A percentile compares a stretch with the other conserved stretches of the same genome.
Conservation (phyloP, 2,113 vertebrate species). For the Fregata magnificens region DNA sequence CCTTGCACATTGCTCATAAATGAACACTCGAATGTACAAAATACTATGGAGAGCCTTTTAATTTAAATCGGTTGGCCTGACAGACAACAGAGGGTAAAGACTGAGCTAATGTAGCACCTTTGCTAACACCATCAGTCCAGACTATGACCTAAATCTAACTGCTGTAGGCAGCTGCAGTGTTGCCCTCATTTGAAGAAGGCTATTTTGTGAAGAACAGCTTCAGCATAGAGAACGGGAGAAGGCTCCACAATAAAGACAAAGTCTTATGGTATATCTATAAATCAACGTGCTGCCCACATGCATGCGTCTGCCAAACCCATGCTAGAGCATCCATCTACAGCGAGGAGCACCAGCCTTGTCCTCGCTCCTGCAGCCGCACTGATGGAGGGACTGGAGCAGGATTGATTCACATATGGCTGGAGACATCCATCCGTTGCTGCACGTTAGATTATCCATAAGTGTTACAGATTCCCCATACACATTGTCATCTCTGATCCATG, state of each 20-base stretch:
- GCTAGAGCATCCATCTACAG: neutral
- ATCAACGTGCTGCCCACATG: accelerated
- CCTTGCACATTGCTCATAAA: neutral
- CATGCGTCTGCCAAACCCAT: accelerated
- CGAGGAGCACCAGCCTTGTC: neutral
- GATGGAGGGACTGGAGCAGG: neutral
- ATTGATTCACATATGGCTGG: neutral
- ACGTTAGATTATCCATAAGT: neutral
- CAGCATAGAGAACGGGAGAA: neutral
- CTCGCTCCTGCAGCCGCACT: accelerated
- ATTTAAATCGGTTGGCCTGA: neutral
- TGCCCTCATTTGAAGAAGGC: neutral
- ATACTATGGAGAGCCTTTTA: neutral
- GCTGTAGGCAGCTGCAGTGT: neutral
- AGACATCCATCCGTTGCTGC: accelerated
- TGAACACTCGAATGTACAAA: neutral
- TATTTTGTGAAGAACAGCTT: neutral
- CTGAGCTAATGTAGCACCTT: neutral
- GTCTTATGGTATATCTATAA: neutral
- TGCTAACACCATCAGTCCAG: neutral
- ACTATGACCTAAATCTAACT: neutral
- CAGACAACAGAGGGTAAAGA: neutral
- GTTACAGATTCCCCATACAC: neutral
- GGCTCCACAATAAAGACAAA: neutral
- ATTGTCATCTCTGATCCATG: neutral